Percentiles rank a stretch among this genome's conserved stretches.
Evolutionary conservation across 2,113 vertebrate species (phyloP).

Genomic region (Alectura lathami): DNA sequence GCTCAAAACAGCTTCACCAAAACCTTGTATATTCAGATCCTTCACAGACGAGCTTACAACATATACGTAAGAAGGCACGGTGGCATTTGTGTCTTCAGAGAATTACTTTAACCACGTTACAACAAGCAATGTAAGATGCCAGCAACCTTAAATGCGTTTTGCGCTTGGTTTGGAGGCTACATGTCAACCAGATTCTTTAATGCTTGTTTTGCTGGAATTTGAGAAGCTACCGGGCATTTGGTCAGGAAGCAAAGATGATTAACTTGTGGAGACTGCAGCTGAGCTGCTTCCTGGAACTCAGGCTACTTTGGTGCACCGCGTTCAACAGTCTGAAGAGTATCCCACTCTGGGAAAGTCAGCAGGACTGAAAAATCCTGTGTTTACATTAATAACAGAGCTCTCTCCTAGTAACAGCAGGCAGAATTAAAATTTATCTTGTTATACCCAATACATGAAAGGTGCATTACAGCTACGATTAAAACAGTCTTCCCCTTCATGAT

Average conservation of each 20-base stretch:
- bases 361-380: background rate
- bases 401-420: background rate
- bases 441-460: background rate
- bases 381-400: background rate
- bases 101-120: background rate
- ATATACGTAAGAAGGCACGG: background rate
- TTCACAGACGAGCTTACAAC: background rate
- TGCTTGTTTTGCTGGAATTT: background rate
- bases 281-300: background rate
- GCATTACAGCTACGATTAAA: background rate
- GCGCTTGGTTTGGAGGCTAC: background rate
- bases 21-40: background rate
- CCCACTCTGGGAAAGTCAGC: background rate
- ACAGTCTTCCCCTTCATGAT: background rate
- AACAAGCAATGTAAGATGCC: background rate
- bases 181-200: background rate
- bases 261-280: background rate
- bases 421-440: background rate
- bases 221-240: background rate
- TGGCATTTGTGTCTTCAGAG: background rate
- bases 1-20: background rate
- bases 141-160: background rate
- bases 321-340: background rate
- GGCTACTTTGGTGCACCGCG: background rate
- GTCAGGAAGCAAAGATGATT: background rate